phyloP scores from a whole-genome alignment of 2,113 vertebrate genomes.

The Anseranas semipalmata region DNA sequence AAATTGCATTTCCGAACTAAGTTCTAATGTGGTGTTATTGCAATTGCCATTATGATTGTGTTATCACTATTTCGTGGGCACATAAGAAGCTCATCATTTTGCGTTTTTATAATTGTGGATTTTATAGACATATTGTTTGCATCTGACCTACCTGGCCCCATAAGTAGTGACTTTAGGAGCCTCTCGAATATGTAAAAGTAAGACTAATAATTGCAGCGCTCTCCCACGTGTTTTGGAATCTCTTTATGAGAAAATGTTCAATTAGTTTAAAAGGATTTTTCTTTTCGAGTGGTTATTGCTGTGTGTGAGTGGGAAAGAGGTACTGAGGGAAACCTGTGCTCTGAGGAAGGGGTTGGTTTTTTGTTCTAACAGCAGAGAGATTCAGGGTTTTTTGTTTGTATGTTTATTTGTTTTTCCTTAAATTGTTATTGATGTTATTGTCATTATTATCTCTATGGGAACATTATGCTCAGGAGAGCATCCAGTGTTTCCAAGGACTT shows the following conservation, averaged over 20 bases:
- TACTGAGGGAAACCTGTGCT: not conserved
- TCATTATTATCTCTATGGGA: not conserved
- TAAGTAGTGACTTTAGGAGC: not conserved
- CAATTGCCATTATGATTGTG: not conserved
- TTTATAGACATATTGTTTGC: not conserved
- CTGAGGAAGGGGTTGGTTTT: not conserved
- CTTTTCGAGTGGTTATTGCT: not conserved
- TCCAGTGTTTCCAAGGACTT: not conserved
- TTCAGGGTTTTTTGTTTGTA: not conserved
- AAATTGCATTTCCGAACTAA: not conserved
- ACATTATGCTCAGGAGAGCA: not conserved
- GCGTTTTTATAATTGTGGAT: not conserved
- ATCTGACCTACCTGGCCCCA: not conserved
- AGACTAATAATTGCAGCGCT: not conserved
- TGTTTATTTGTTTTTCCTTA: not conserved
- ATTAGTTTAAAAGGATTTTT: not conserved
- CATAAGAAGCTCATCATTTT: not conserved
- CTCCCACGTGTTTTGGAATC: not conserved
- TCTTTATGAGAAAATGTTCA: not conserved
- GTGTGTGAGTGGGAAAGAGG: not conserved
- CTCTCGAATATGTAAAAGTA: not conserved
- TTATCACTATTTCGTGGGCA: not conserved
- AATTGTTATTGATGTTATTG: not conserved
- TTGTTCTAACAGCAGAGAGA: not conserved
- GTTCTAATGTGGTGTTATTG: not conserved